Evolutionary conservation across 1,140 invertebrate species (phyloP), one percentile per base, ranked within the genome.

Genomic region (Drosophila sturtevanti): DNA sequence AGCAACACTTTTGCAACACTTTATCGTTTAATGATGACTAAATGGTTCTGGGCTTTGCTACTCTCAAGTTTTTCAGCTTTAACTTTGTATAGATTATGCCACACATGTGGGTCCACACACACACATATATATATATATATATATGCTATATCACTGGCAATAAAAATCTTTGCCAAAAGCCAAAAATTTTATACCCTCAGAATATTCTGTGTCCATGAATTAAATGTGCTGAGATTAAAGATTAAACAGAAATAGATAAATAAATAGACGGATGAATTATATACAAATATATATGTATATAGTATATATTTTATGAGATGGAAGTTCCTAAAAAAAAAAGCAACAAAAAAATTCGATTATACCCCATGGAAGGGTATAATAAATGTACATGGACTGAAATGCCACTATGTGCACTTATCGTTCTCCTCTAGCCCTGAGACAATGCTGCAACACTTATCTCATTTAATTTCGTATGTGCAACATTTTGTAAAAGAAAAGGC

Each of bases 391-490:
- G 63, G 56, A 56, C 58, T 38, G 56, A 63, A 74, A 58, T 75
- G 51, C 71, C 37, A 52, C 56, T 56, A 48, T 48, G 16, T 48
- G 41, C 11, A 41, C 38, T 7, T 41, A 1, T 21, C n/a, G 24
- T 14, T 9, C 1, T 31, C 14, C 24, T 14, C 27, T 11, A n/a
- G 24, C 21, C 21, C n/a, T 56, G 54, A 75, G 72, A 75, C 72
- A 75, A 74, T 75, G 71, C 70, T 60, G 70, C 72, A 58, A 72
- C 63, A 67, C 79, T 81, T 81, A 81, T 81, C 79, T 74, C 74
- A 66, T 75, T 68, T 76, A 72, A 71, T 68, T 82, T 74, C 67
- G 67, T 70, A 65, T 77, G 77, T 72, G 70, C 27, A 63, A 72
- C 61, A 64, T 67, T 70, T 70, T 55, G 60, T 24, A 37, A 14